Base-by-base conservation (phyloP, 2,113 vertebrate genomes). In the Brachyistius frenatus region DNA sequence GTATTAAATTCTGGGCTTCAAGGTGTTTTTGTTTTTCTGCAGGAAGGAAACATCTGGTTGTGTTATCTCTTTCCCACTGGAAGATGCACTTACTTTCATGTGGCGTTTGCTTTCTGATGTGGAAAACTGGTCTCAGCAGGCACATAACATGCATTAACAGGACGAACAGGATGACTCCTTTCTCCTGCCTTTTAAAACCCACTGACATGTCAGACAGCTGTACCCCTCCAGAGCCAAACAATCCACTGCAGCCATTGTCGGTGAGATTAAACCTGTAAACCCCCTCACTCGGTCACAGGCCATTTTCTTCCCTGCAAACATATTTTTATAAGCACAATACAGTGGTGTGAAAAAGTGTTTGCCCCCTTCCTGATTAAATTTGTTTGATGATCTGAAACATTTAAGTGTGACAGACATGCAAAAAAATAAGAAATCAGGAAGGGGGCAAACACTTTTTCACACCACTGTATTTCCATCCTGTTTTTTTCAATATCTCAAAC, bases 31-130 rank as follows among this genome's bases (percentile, higher is more conserved):
- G n/a, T 75, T 72, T 81, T 73, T 58, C 33, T 32, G 60, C 56
- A 58, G 69, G 69, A 78, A 73, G 90, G 88, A 91, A 91, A 88
- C 88, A 89, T 79, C 85, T 90, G 85, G 41, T 1, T 9, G 49
- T 1, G 16, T 35, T 23, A 55, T 63, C 33, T 76, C 23, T 85
- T 78, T 79, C 75, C 83, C 61, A 49, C 46, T 73, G 67, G 74
- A 85, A 83, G 53, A 61, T 56, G 30, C 39, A 66, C 55, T 58
- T 65, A 60, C 83, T 78, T 87, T 86, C 66, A 79, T 80, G 80
- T 78, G 64, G 78, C 46, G 7, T 61, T 62, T 62, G 37, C 63
- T 81, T 76, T 80, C 7, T 81, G 73, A 84, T 81, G 72, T 79
- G 86, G 90, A 84, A 87, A 89, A 84, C 77, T 50, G 35, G 57